Percentiles rank a stretch among this genome's conserved stretches.
Conservation (phyloP, 53 echinoderm and acorn worm genomes). For the Arbacia lixula region DNA sequence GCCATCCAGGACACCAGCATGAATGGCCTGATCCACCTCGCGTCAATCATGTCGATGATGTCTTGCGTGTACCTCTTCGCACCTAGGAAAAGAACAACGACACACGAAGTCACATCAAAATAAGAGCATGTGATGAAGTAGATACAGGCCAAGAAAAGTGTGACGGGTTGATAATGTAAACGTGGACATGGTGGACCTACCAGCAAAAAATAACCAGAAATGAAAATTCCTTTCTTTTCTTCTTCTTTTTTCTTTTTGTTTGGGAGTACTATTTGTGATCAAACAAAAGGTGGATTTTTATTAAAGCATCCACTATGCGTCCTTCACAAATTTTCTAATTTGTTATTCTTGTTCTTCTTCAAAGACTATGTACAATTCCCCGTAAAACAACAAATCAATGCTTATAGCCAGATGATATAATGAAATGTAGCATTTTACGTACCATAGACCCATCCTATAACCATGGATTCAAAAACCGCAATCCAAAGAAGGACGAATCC, state of each 20-base stretch:
- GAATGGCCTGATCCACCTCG: slow-evolving; percentile 61
- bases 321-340: too few relatives aligned
- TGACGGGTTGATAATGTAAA: too few relatives aligned
- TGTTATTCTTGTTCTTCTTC: too few relatives aligned
- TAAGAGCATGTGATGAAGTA: too few relatives aligned
- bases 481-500: slow-evolving; percentile 89
- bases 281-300: too few relatives aligned
- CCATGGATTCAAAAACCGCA: slow-evolving; percentile 78
- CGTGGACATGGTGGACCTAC: too few relatives aligned
- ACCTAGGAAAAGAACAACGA: not conserved
- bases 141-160: too few relatives aligned
- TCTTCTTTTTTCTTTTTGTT: too few relatives aligned
- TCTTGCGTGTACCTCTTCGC: slow-evolving; percentile 14
- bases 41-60: slow-evolving; percentile 55
- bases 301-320: too few relatives aligned
- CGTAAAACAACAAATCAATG: not conserved
- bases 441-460: slow-evolving; percentile 97
- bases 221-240: not conserved
- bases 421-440: slow-evolving; percentile 23
- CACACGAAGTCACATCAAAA: too few relatives aligned
- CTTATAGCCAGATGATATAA: not conserved
- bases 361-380: too few relatives aligned
- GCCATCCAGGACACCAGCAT: slow-evolving; percentile 74
- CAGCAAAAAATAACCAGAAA: not conserved
- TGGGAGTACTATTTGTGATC: too few relatives aligned